Conservation (phyloP, 2,113 vertebrate genomes). For the Fulica atra region DNA sequence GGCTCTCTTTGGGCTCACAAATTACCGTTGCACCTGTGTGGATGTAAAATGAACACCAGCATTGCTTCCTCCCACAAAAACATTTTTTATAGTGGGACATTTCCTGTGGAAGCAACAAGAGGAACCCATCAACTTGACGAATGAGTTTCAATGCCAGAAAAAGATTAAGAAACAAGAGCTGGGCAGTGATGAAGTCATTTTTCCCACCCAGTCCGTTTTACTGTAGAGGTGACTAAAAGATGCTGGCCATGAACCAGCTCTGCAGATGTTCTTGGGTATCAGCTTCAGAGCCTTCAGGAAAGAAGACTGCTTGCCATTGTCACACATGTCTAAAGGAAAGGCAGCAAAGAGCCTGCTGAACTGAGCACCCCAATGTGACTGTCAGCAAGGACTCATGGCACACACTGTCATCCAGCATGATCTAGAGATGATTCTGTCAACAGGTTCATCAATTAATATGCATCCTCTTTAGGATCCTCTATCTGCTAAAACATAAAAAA, state of each 20-base stretch:
- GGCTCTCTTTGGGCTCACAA: neutral
- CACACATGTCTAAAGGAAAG: neutral
- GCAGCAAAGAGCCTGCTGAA: neutral
- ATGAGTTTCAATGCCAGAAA: neutral
- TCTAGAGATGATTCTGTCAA: neutral
- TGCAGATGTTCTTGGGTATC: neutral
- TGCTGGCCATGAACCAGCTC: neutral
- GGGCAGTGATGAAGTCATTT: neutral
- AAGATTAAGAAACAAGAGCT: neutral
- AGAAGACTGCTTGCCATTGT: neutral
- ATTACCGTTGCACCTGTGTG: fast-evolving
- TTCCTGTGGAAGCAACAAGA: neutral
- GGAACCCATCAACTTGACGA: neutral
- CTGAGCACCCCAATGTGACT: neutral
- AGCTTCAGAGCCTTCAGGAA: neutral
- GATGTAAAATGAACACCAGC: neutral
- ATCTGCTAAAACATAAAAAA: neutral
- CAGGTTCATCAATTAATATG: neutral
- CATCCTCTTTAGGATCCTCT: neutral
- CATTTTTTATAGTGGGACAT: neutral
- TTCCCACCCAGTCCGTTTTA: neutral
- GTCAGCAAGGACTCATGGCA: neutral
- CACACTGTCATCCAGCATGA: neutral
- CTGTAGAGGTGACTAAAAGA: neutral
- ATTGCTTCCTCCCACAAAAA: neutral